These are phyloP conservation scores for Pseudomyrmex dendroicus DNA, from an alignment of 1,140 invertebrate species.

Conservation along the genomic window DNA sequence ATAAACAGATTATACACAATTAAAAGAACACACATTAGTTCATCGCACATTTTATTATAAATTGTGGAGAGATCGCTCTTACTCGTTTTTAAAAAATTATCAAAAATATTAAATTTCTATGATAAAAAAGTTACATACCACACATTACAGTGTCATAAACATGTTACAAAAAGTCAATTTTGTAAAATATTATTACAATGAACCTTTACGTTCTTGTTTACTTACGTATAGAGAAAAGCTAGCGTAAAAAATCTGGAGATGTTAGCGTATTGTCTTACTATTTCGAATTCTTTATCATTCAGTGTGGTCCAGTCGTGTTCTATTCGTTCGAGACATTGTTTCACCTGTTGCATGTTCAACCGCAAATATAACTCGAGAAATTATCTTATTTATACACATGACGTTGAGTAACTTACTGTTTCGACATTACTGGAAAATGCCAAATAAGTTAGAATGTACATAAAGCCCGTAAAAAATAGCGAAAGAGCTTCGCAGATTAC, in stretches of 20 bases:
- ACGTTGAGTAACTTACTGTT: neutral
- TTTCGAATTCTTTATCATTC: neutral
- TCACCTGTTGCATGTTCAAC: neutral
- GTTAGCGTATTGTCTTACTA: neutral
- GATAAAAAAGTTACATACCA: too few relatives aligned
- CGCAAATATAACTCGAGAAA: neutral
- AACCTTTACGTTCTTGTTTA: neutral
- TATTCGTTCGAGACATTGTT: neutral
- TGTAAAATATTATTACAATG: too few relatives aligned
- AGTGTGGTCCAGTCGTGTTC: slow-evolving; percentile 17
- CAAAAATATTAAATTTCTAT: too few relatives aligned
- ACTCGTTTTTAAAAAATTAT: too few relatives aligned
- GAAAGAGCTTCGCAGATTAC: neutral
- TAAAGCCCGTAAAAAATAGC: neutral
- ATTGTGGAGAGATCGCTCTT: too few relatives aligned
- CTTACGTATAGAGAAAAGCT: neutral
- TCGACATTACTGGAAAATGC: neutral
- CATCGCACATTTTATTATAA: too few relatives aligned
- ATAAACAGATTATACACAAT: neutral
- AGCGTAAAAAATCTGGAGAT: neutral
- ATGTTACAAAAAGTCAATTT: too few relatives aligned
- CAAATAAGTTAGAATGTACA: neutral
- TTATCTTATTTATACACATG: neutral
- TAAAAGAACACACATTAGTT: too few relatives aligned
- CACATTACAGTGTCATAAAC: too few relatives aligned